Evolutionary conservation across 2,113 vertebrate species (phyloP), one percentile per base, ranked within the genome.

Genomic region (Forbesichthys agassizii): DNA sequence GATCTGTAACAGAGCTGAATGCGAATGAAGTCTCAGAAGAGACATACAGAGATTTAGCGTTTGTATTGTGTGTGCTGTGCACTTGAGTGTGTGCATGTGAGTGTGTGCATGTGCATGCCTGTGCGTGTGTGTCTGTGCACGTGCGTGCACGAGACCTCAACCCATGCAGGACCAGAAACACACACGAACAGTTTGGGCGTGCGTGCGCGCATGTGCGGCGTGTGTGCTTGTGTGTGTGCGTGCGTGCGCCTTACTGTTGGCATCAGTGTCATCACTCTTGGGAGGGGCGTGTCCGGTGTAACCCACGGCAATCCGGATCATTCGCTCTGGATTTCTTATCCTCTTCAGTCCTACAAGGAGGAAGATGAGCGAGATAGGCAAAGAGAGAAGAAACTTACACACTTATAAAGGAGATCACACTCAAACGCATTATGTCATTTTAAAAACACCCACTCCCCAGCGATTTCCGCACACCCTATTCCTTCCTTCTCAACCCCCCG

Each of bases 291-390:
- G 92, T 88, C 91, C 90, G 65, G 91, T 91, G 89, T 90, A 92
- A 66, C 91, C 89, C 69, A 92, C 91, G 14, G 92, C 91, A 33
- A 92, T 90, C 86, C 92, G 88, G 87, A 92, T 91, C 87, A 89
- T 92, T 83, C 91, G 91, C 85, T 92, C 92, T 80, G 91, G 91
- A 83, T 92, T 92, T 86, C 89, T 88, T 88, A 92, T 90, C 89
- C 91, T 93, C 88, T 92, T 93, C 91, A 91, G 84, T 91, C 92
- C 91, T 92, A 66, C 14, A 55, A 68, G 58, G 13, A 53, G 18
- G 57, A 53, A 67, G 64, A 20, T 52, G 69, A 78, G 18, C 70
- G 36, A 69, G 49, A 42, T 46, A 58, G 42, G 74, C 14, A 18
- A 27, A 3, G 7, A 53, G 36, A 49, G 11, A 59, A 64, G 33